Base-by-base conservation (phyloP, 2,888 invertebrate genomes). In the Idaea biselata region DNA sequence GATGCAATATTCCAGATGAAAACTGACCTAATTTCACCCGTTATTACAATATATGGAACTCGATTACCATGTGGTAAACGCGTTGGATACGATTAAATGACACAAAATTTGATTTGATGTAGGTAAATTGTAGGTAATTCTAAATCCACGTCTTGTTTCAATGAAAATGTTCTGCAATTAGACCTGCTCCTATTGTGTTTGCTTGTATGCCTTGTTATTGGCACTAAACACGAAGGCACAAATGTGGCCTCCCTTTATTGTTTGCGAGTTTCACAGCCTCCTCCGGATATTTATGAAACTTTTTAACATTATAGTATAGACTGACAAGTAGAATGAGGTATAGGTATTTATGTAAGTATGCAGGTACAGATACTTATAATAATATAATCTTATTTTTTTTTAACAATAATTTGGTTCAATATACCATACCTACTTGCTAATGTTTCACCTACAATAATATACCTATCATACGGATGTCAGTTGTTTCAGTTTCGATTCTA, bases 1-100 rank as follows among this genome's bases (percentile, higher is more conserved):
- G 68, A 73, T 77, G 77, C 78, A 77, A 78, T 75, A 76, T 78
- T 77, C 75, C 69, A 75, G 72, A 79, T 75, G 76, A 78, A 80
- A 80, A 80, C 79, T 80, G 77, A 78, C 80, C 78, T 72, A 75
- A 77, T 75, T 80, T 77, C 68, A 69, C 62, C 69, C 70, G 62
- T 74, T 66, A 66, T 69, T 68, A 64, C 66, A 70, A 68, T 63
- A 71, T 71, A 71, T 69, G 64, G 64, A 59, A 58, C 66, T 65
- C 66, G 66, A 70, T 71, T 67, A 68, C 67, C 65, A 70, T 66
- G 63, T 64, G 69, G 69, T 65, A 62, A 58, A 63, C 66, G 65
- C 62, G 66, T 62, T 59, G 60, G 59, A 62, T 55, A 60, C 25
- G 6, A 14, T 44, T 63, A 55, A 58, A 61, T 58, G 55, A 58